These are phyloP conservation scores for Zaprionus nigranus DNA, from an alignment of 1,140 invertebrate genomes.

Conservation along the genomic window DNA sequence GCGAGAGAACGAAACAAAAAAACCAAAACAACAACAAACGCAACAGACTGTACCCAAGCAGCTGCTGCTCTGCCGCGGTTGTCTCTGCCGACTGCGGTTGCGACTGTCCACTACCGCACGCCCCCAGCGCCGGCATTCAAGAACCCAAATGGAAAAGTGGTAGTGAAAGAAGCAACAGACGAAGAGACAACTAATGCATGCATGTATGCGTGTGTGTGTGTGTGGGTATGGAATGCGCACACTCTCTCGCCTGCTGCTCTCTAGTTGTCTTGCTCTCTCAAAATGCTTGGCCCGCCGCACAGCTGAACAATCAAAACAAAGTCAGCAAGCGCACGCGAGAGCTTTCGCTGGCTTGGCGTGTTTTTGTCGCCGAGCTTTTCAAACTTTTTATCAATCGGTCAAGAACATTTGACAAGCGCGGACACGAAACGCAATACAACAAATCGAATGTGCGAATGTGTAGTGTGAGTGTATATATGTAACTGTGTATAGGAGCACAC, in stretches of 20 bases:
- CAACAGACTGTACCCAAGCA: slow-evolving; percentile 71
- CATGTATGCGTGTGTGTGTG: slow-evolving; percentile 27
- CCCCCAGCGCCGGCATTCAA: slow-evolving; percentile 30
- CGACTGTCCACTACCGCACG: slow-evolving; percentile 10
- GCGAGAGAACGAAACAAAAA: slow-evolving; percentile 52
- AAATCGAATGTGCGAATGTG: slow-evolving; percentile 9
- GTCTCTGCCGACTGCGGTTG: slow-evolving; percentile 4
- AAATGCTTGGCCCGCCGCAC: slow-evolving; percentile 33
- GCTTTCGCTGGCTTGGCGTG: slow-evolving; percentile 54
- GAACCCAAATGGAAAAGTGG: slow-evolving; percentile 67
- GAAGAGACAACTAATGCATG: slow-evolving; percentile 21
- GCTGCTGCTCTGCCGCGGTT: slow-evolving; percentile 17
- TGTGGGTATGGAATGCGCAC: slow-evolving; percentile 41
- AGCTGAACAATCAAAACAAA: slow-evolving; percentile 78
- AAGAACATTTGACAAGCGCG: slow-evolving; percentile 75
- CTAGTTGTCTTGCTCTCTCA: slow-evolving; percentile 17
- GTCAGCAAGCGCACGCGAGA: slow-evolving; percentile 30
- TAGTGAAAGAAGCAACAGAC: slow-evolving; percentile 79
- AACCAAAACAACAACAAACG: slow-evolving; percentile 64
- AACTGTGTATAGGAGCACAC: slow-evolving; percentile 26
- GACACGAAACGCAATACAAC: slow-evolving; percentile 40
- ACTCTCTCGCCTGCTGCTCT: slow-evolving; percentile 7
- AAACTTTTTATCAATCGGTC: slow-evolving; percentile 80
- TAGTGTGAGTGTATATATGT: slow-evolving; percentile 16
- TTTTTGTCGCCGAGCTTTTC: slow-evolving; percentile 71